These are phyloP conservation scores for Toxotes jaculatrix DNA, from an alignment of 2,113 vertebrate genomes.

Conservation along the genomic window DNA sequence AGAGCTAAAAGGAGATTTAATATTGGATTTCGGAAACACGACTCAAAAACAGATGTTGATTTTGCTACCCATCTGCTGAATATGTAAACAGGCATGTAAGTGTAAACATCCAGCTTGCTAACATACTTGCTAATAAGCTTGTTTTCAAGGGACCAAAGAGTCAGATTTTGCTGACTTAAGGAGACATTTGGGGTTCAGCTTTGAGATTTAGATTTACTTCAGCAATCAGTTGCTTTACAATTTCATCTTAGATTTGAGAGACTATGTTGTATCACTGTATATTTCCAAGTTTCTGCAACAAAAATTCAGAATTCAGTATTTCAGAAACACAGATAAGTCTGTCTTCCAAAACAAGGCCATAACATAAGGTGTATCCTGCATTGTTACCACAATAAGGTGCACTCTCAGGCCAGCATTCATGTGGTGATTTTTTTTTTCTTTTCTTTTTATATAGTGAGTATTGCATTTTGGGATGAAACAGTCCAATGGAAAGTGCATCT, in stretches of 20 bases:
- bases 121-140: neutral
- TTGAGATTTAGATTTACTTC: neutral
- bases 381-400: conserved; percentile 3
- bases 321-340: conserved; percentile 3
- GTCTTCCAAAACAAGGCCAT: conserved; percentile 10
- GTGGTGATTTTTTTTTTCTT: conserved; percentile 3
- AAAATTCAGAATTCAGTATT: conserved; percentile 5
- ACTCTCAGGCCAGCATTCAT: conserved; percentile 10
- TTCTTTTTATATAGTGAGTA: conserved; percentile 14
- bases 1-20: neutral
- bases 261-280: neutral
- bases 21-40: neutral
- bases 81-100: too few species aligned
- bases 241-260: neutral
- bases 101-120: neutral
- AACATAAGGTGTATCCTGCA: neutral
- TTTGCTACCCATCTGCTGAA: neutral
- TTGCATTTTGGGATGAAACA: conserved; percentile 47
- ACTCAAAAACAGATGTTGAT: neutral
- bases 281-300: neutral
- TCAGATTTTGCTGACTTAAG: neutral
- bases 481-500: conserved; percentile 24
- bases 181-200: neutral
- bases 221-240: neutral
- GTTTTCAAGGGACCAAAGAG: neutral